A percentile compares a stretch with the other conserved stretches of the same genome.
These are phyloP conservation scores for Leucoma salicis DNA, from an alignment of 2,888 invertebrate species.

Conservation along the genomic window DNA sequence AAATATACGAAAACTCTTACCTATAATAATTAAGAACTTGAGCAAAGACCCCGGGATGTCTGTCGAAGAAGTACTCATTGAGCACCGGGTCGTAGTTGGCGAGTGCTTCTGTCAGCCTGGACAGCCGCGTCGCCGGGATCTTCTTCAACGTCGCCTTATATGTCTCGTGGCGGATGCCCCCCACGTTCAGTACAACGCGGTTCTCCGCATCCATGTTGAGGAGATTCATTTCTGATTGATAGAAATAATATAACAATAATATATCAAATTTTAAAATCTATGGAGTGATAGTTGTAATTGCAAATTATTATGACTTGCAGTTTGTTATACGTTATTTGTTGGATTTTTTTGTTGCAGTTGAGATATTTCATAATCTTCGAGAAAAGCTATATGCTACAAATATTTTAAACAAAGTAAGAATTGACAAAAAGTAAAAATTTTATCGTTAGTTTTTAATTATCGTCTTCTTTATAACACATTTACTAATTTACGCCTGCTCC, in stretches of 20 bases:
- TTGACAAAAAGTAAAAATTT: too few relatives aligned
- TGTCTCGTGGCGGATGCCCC: conserved; percentile 98
- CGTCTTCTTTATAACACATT: too few relatives aligned
- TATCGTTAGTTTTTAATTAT: too few relatives aligned
- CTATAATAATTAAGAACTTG: conserved; percentile 99
- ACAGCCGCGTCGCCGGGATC: conserved; percentile 97
- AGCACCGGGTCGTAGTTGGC: conserved; percentile 99
- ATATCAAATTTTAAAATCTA: conserved; percentile 1
- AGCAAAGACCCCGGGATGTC: conserved; percentile 98
- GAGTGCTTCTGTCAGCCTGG: conserved; percentile 96
- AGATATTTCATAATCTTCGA: too few relatives aligned
- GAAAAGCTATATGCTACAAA: too few relatives aligned
- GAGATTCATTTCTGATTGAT: conserved; percentile 92
- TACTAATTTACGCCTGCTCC: too few relatives aligned
- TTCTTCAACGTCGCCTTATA: conserved; percentile 98
- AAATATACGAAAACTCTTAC: too few relatives aligned
- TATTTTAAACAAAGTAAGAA: too few relatives aligned
- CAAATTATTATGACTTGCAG: too few relatives aligned
- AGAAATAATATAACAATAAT: not conserved
- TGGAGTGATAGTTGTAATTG: too few relatives aligned
- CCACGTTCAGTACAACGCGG: conserved; percentile 99
- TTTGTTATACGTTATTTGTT: too few relatives aligned
- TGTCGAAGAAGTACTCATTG: conserved; percentile 99
- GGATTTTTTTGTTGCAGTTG: too few relatives aligned
- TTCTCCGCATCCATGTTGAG: conserved; percentile 98